Evolutionary conservation across 2,888 invertebrate genomes (phyloP), one percentile per base, ranked within the genome.

Genomic region (Ectobius pallidus): DNA sequence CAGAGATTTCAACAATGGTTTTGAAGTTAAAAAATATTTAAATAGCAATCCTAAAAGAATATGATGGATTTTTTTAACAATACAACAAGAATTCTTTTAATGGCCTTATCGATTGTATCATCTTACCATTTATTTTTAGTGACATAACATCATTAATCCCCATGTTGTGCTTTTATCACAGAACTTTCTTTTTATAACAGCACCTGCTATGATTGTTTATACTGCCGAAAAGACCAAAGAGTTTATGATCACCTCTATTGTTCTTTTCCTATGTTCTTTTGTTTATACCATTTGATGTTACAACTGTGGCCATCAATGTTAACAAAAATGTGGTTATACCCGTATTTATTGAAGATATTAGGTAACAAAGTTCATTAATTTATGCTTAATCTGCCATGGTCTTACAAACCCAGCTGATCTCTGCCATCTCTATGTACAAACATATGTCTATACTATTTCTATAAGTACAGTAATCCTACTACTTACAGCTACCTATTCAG

Each of bases 161-260:
- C 42, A 46, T 30, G 46, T 70, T 61, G 62, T 72, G 71, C 67
- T 72, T 72, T 72, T 72, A 72, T 72, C 71, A 72, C 71, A 72
- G 71, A 72, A 55, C 71, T 70, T 58, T 58, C 25, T 58, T n/a
- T n/a, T n/a, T n/a, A 52, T 27, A 58, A 25, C 58, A 70, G 61
- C 70, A 70, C 70, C 70, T 70, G 55, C 58, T 25, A 58, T 70
- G 70, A 70, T 70, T 70, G 70, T 70, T 70, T 44, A 9, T 44
- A 18, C 25, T 61, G 18, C 18, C 32, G 18, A 34, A 34, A 20
- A 62, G 34, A 62, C 30, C 20, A 30, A 18, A 32, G 62, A 34
- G 34, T 18, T 46, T n/a, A 6, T 9, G n/a, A 14, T 44, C 46
- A 9, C 20, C 20, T 44, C n/a, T 3, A n/a, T 44, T 46, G 20